Evolutionary conservation across 2,797 vertebrate species (phyloP).

Genomic region (Hemibagrus guttatus): DNA sequence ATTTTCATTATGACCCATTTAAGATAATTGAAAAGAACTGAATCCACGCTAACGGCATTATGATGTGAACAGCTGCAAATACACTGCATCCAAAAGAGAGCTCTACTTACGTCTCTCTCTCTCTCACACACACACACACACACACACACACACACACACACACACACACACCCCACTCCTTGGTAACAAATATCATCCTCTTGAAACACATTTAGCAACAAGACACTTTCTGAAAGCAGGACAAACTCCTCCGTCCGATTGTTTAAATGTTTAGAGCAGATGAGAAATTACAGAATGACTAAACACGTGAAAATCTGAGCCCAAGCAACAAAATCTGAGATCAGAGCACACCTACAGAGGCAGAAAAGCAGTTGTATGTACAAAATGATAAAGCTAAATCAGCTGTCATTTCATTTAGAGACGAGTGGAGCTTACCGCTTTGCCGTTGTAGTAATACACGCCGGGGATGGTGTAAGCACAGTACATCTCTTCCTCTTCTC

Average conservation of each 20-base stretch:
- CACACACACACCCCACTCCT: neutral
- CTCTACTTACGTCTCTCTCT: neutral
- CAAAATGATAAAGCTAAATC: slow-evolving; percentile 9
- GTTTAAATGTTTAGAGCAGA: neutral
- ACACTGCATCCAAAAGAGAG: slow-evolving; percentile 44
- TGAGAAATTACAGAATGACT: neutral
- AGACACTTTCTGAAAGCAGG: neutral
- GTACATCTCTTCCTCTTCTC: slow-evolving; percentile 79
- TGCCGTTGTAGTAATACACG: slow-evolving; percentile 97
- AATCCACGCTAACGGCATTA: slow-evolving; percentile 52
- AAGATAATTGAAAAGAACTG: slow-evolving; percentile 56
- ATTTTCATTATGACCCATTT: slow-evolving; percentile 55
- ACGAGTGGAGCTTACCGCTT: slow-evolving; percentile 82
- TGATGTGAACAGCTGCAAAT: slow-evolving; percentile 52
- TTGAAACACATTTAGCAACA: neutral
- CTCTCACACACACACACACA: neutral
- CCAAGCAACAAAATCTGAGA: neutral
- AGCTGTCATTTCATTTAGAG: slow-evolving; percentile 17
- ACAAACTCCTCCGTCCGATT: neutral
- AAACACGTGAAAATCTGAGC: neutral
- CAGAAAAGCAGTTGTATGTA: neutral
- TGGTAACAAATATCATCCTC: neutral
- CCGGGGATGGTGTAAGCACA: slow-evolving; percentile 95
- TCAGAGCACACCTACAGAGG: neutral
- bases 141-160: neutral